Conservation (phyloP, 2,113 vertebrate genomes). For the Rattus rattus region DNA sequence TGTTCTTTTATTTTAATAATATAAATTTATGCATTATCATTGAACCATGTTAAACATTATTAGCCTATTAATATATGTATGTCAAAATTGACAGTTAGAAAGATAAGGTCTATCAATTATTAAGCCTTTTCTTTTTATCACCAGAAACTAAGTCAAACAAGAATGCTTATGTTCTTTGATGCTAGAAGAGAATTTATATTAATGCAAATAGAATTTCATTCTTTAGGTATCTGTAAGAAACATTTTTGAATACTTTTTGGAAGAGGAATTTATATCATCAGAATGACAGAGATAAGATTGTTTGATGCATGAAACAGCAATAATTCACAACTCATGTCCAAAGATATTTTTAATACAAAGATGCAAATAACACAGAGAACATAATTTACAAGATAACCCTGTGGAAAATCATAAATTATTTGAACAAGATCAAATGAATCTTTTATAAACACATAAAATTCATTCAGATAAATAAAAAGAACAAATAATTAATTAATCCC, state of each 20-base stretch:
- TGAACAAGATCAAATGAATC: slow-evolving; percentile 75
- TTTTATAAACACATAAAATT: slow-evolving; percentile 70
- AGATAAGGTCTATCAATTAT: slow-evolving; percentile 60
- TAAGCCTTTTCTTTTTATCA: slow-evolving; percentile 36
- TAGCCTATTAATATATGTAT: slow-evolving; percentile 69
- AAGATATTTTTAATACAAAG: slow-evolving; percentile 76
- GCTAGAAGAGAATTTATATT: slow-evolving; percentile 36
- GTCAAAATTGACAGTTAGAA: slow-evolving; percentile 66
- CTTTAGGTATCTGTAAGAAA: slow-evolving; percentile 68
- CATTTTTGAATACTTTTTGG: slow-evolving; percentile 61
- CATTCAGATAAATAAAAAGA: slow-evolving; percentile 63
- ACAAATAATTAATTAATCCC: slow-evolving; percentile 68
- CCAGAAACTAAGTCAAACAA: slow-evolving; percentile 35
- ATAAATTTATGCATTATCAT: slow-evolving; percentile 55
- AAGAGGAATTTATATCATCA: slow-evolving; percentile 63
- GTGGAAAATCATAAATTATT: slow-evolving; percentile 78
- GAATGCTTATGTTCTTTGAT: slow-evolving; percentile 32
- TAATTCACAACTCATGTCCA: slow-evolving; percentile 68
- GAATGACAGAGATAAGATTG: slow-evolving; percentile 64
- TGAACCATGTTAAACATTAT: slow-evolving; percentile 52
- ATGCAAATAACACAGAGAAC: slow-evolving; percentile 65
- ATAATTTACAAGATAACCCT: slow-evolving; percentile 76
- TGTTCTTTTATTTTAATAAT: slow-evolving; percentile 49
- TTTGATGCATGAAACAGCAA: slow-evolving; percentile 76
- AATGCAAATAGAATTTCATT: slow-evolving; percentile 69